phyloP scores from a whole-genome alignment of 2,797 vertebrate species.

The Semotilus atromaculatus region DNA sequence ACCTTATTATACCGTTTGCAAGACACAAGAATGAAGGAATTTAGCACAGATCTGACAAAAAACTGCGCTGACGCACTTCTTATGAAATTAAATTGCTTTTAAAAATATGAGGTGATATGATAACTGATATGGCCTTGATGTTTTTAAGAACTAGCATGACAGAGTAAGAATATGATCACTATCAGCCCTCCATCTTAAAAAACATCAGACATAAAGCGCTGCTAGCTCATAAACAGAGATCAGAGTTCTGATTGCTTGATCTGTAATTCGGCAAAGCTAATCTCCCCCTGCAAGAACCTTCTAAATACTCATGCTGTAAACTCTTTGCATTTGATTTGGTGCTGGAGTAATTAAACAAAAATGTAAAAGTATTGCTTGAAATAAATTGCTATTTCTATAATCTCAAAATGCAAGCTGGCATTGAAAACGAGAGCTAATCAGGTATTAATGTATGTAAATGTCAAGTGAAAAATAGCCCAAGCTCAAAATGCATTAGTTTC shows the following conservation, averaged over 20 bases:
- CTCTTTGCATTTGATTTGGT: conserved; percentile 27
- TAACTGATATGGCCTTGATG: conserved; percentile 63
- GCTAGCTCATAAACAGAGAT: conserved; percentile 70
- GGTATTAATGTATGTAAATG: conserved; percentile 67
- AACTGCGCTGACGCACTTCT: neutral
- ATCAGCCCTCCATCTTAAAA: conserved; percentile 72
- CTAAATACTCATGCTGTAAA: conserved; percentile 53
- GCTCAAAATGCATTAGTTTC: conserved; percentile 62
- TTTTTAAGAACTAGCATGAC: conserved; percentile 36
- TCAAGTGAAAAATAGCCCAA: conserved; percentile 69
- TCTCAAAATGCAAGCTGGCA: conserved; percentile 59
- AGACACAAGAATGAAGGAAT: conserved; percentile 24
- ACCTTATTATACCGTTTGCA: neutral
- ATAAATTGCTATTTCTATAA: conserved; percentile 52
- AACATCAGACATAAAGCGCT: conserved; percentile 69
- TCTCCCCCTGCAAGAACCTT: conserved; percentile 61
- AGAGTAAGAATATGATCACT: conserved; percentile 54
- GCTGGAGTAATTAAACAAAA: conserved; percentile 45
- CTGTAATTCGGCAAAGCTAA: conserved; percentile 70
- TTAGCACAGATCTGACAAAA: conserved; percentile 27
- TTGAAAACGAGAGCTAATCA: conserved; percentile 61
- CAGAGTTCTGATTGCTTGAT: conserved; percentile 67
- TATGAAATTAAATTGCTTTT: conserved; percentile 27
- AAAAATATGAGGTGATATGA: conserved; percentile 48
- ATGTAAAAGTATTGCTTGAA: conserved; percentile 40